These are phyloP conservation scores for Zaprionus camerounensis DNA, from an alignment of 1,140 invertebrate genomes.

Conservation along the genomic window DNA sequence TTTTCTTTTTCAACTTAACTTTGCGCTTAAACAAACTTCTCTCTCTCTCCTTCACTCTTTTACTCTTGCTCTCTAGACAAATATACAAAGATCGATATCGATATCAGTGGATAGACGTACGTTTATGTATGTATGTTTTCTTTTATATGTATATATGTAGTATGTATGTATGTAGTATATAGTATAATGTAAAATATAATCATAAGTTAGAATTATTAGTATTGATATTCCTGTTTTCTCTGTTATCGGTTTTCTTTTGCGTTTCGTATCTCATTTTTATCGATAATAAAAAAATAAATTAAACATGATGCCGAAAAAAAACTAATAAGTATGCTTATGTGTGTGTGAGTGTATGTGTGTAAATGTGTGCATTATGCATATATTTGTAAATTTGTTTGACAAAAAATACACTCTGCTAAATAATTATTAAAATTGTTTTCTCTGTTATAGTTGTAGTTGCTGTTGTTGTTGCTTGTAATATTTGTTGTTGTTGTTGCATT, in stretches of 20 bases:
- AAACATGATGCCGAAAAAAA: conserved; percentile 35
- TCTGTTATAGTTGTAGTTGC: conserved; percentile 13
- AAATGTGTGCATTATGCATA: conserved; percentile 46
- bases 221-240: conserved; percentile 22
- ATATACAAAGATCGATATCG: conserved; percentile 21
- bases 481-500: conserved; percentile 21
- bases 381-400: conserved; percentile 79
- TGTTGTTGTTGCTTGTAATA: conserved; percentile 5
- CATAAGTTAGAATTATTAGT: conserved; percentile 74
- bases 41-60: conserved; percentile 1
- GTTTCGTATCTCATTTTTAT: background rate
- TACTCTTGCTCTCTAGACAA: background rate
- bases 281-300: conserved; percentile 41
- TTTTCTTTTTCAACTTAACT: conserved; percentile 62
- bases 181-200: conserved; percentile 61
- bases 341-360: conserved; percentile 31
- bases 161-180: conserved; percentile 40
- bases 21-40: conserved; percentile 62
- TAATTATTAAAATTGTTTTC: conserved; percentile 24
- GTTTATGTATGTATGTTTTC: conserved; percentile 24
- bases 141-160: conserved; percentile 12
- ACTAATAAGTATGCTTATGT: conserved; percentile 27
- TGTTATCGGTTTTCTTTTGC: conserved; percentile 3
- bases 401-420: conserved; percentile 72
- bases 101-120: conserved; percentile 41